These are phyloP conservation scores for Brassicogethes aeneus DNA, from an alignment of 2,888 invertebrate genomes.

Conservation along the genomic window DNA sequence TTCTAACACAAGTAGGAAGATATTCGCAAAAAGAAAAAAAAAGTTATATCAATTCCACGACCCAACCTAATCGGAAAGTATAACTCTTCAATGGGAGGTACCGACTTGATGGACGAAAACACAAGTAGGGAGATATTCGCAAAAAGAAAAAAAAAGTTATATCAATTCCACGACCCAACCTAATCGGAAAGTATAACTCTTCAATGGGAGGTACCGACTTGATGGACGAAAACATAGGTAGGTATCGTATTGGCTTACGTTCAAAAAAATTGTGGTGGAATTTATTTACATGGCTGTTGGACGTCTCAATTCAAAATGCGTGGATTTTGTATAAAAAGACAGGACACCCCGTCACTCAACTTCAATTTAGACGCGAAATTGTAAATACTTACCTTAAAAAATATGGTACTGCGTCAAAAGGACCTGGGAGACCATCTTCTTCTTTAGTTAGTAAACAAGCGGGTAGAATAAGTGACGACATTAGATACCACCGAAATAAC, in stretches of 20 bases:
- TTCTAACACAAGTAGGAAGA: too few relatives aligned
- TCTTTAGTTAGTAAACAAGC: slow-evolving; percentile 8
- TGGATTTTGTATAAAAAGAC: slow-evolving; percentile 9
- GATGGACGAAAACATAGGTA: too few relatives aligned
- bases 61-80: too few relatives aligned
- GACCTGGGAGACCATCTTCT: slow-evolving; percentile 9
- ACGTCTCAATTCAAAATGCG: slow-evolving; percentile 8
- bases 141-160: too few relatives aligned
- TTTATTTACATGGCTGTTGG: slow-evolving; percentile 11
- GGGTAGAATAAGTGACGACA: slow-evolving; percentile 9
- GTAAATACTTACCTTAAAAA: too few relatives aligned
- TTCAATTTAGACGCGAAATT: slow-evolving; percentile 8
- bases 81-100: too few relatives aligned
- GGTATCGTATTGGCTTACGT: slow-evolving; percentile 12
- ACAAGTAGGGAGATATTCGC: too few relatives aligned
- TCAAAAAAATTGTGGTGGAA: slow-evolving; percentile 14
- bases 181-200: too few relatives aligned
- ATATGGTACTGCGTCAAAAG: slow-evolving; percentile 15
- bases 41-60: too few relatives aligned
- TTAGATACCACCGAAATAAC: slow-evolving; percentile 11
- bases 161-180: too few relatives aligned
- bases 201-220: slow-evolving; percentile 14
- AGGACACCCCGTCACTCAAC: background rate
- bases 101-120: too few relatives aligned
- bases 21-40: too few relatives aligned